Evolutionary conservation across 2,797 vertebrate genomes (phyloP), one percentile per base, ranked within the genome.

Genomic region (Liasis olivaceus): DNA sequence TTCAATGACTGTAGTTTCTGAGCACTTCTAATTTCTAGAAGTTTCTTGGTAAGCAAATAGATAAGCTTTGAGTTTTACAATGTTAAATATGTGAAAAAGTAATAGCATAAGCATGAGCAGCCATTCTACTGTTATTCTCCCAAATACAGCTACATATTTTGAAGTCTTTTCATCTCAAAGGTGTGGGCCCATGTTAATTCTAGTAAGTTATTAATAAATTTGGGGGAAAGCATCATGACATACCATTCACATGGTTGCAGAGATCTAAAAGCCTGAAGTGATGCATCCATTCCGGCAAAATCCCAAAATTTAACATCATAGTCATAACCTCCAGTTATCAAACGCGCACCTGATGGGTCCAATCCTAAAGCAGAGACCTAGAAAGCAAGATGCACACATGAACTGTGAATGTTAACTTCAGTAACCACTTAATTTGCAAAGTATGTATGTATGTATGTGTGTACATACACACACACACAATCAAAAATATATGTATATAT

Each of bases 171-270:
- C 42, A 47, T 87, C 36, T n/a, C 85, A n/a, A 89, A 89, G 26
- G 17, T 85, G 24, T 12, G 12, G 24, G 20, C 24, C n/a, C 31
- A n/a, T n/a, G 63, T 20, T 8, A 87, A 42, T 64, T 17, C 58
- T 84, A 89, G 3, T 62, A 64, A 90, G 28, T 54, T 31, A 22
- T 90, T 15, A 63, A 15, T 36, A 11, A 13, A 47, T 81, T 64
- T 87, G 12, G n/a, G 26, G 72, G 5, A 42, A 14, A 69, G 63
- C 13, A 62, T 89, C 47, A 59, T 63, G 59, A 89, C 97, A 59
- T 97, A 99, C 99, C 99, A 99, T 93, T 99, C 99, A 95, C 99
- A 99, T 24, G 99, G 99, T 96, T 99, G 99, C 77, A 99, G 97
- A 11, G 99, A 98, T 42, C 99, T 97, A 97, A 99, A 99, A 85